Evolutionary conservation across 2,888 invertebrate species (phyloP).

Genomic region (Nephrotoma appendiculata): DNA sequence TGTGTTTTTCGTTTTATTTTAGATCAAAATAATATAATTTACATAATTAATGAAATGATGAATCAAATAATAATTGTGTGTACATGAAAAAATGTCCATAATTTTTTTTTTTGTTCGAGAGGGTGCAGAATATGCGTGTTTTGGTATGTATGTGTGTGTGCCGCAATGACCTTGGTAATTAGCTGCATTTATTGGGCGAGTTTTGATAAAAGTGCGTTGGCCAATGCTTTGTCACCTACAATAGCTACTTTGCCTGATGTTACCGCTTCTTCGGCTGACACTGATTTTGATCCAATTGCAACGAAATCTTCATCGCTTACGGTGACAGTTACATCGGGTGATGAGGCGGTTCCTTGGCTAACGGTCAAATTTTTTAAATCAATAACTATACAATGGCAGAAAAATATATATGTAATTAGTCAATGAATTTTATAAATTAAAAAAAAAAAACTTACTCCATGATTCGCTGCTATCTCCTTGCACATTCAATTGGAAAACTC

Average conservation of each 20-base stretch:
- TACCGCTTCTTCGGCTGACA: slow-evolving; percentile 1
- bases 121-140: neutral
- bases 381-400: neutral
- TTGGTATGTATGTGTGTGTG: too few species aligned
- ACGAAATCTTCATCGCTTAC: slow-evolving; percentile 7
- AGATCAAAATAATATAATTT: neutral
- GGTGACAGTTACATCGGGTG: slow-evolving; percentile 7
- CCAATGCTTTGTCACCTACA: slow-evolving; percentile 6
- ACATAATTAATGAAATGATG: neutral
- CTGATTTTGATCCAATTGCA: slow-evolving; percentile 2
- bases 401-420: neutral
- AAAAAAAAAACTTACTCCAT: neutral
- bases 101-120: neutral
- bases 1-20: neutral
- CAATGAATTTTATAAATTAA: neutral
- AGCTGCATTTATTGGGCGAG: neutral
- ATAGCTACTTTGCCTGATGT: slow-evolving; percentile 5
- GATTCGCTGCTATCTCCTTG: neutral
- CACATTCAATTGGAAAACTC: slow-evolving; percentile 10
- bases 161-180: neutral
- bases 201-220: neutral
- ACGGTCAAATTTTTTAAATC: slow-evolving; percentile 9
- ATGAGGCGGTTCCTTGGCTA: neutral
- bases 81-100: neutral
- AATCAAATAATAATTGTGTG: neutral